Conservation (phyloP, 1,140 invertebrate species). For the Drosophila eugracilis region DNA sequence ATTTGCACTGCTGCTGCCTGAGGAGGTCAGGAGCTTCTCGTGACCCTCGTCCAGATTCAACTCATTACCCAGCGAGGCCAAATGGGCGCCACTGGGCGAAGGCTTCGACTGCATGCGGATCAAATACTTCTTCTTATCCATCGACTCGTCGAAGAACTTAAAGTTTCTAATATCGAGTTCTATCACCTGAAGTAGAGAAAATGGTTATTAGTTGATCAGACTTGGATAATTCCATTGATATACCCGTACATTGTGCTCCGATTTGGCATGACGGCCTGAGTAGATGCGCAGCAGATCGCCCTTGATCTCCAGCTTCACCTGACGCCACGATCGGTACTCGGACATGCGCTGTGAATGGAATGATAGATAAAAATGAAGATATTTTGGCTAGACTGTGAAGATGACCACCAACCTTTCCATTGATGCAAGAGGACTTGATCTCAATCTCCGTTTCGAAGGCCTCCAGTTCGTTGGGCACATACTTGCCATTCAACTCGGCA, state of each 20-base stretch:
- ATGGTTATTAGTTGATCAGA: background rate
- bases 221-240: background rate
- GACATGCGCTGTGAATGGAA: conserved; percentile 67
- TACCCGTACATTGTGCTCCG: conserved; percentile 75
- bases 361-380: background rate
- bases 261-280: conserved; percentile 76
- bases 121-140: conserved; percentile 83
- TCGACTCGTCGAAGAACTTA: conserved; percentile 81
- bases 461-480: conserved; percentile 82
- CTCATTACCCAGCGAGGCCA: conserved; percentile 77
- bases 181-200: conserved; percentile 61
- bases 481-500: conserved; percentile 77
- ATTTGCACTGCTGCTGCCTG: conserved; percentile 62
- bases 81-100: conserved; percentile 56
- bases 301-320: conserved; percentile 82
- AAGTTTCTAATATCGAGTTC: conserved; percentile 84
- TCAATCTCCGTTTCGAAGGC: conserved; percentile 83
- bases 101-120: conserved; percentile 84
- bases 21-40: conserved; percentile 62
- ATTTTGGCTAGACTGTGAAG: background rate
- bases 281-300: conserved; percentile 81
- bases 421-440: conserved; percentile 83
- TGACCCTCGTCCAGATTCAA: conserved; percentile 72
- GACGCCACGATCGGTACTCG: conserved; percentile 84
- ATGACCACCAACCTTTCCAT: conserved; percentile 69